Evolutionary conservation across 2,888 invertebrate species (phyloP), one percentile per base, ranked within the genome.

Genomic region (Coecobrya sp.): DNA sequence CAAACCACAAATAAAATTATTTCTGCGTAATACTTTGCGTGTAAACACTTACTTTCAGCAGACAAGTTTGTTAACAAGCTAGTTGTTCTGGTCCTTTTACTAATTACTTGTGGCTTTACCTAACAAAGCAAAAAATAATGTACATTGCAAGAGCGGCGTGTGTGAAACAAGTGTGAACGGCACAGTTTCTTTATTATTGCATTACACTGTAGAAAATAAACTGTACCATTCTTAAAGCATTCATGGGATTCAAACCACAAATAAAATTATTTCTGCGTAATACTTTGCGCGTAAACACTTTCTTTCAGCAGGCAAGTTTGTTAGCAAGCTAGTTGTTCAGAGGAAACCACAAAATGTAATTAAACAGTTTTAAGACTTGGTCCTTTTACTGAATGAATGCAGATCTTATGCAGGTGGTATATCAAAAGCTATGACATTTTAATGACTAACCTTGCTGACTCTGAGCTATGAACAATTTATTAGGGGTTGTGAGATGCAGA

Each of bases 401-500:
- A 52, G 30, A 81, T 68, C 49, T 62, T 19, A 73, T 8, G 36
- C 76, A 79, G 85, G 90, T 86, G 86, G 76, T 86, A 52, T 91
- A 81, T 85, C 79, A 79, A 86, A 79, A 79, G 49, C 85, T 73
- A 55, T 90, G 90, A 90, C 84, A 30, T 76, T 85, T 89, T 90
- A 90, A 90, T 91, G 86, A 91, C 65, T 52, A 91, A 27, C 22
- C 42, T 68, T 30, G 30, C 68, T 86, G 79, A 91, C 90, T 86
- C 36, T 42, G 42, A 79, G n/a, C 62, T 42, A 27, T 25, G 79
- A 59, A 65, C 76, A 91, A 87, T 92, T 84, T 88, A 92, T 92
- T 82, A 91, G 81, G 55, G 73, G 19, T 86, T 65, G 1, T 22
- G 1, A 0, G 45, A 76, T 49, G 19, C 16, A 73, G 19, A 16